Evolutionary conservation across 2,888 invertebrate genomes (phyloP).

Genomic region (Thera obeliscata): DNA sequence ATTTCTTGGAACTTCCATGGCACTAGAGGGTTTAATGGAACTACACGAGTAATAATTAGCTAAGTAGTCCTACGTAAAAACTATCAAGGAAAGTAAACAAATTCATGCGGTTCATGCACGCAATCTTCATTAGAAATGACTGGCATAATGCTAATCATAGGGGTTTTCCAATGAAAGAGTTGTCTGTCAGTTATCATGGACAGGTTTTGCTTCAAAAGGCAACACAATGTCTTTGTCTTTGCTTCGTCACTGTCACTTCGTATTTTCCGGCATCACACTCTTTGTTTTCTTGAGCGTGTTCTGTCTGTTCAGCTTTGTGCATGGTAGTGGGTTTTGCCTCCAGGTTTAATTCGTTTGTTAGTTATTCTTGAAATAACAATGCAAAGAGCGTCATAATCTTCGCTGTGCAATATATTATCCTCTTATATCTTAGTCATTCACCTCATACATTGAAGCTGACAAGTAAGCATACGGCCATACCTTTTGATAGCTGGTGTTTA

Average conservation of each 20-base stretch:
- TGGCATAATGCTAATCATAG: slow-evolving; percentile 3
- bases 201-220: slow-evolving; percentile 3
- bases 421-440: too few relatives aligned
- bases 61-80: background rate
- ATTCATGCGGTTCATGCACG: background rate
- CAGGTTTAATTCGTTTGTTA: background rate
- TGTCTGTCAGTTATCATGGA: slow-evolving; percentile 6
- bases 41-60: background rate
- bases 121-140: background rate
- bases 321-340: background rate
- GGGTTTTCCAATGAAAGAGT: slow-evolving; percentile 5
- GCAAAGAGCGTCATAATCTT: too few relatives aligned
- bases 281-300: background rate
- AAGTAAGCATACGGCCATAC: too few relatives aligned
- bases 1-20: too few relatives aligned
- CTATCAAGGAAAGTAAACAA: background rate
- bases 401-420: background rate
- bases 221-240: slow-evolving; percentile 9
- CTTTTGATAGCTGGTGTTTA: too few relatives aligned
- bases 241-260: slow-evolving; percentile 1
- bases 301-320: background rate
- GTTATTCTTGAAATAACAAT: too few relatives aligned
- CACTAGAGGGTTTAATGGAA: background rate
- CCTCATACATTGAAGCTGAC: too few relatives aligned
- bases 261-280: slow-evolving; percentile 8